A percentile compares a stretch with the other conserved stretches of the same genome.
These are phyloP conservation scores for Phymorhynchus buccinoides DNA, from an alignment of 1,140 invertebrate species.

Conservation along the genomic window DNA sequence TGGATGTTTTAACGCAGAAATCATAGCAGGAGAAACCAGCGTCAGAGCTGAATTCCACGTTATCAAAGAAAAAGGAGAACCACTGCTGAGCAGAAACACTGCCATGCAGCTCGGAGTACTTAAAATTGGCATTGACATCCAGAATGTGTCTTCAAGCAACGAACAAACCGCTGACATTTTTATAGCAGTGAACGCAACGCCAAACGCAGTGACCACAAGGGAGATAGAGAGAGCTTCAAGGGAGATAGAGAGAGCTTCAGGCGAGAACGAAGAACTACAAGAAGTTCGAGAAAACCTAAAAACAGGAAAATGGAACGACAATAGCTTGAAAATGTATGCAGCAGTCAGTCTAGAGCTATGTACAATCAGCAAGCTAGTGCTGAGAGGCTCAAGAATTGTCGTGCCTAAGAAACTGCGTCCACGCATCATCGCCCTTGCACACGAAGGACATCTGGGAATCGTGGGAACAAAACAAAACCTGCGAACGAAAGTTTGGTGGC, in stretches of 20 bases:
- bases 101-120: constrained; percentile 15
- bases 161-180: too few species aligned
- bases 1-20: neutral
- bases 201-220: constrained; percentile 29
- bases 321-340: constrained; percentile 21
- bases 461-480: constrained; percentile 50
- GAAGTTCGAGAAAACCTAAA: neutral
- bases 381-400: constrained; percentile 44
- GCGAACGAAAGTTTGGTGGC: constrained; percentile 53
- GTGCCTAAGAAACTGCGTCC: constrained; percentile 35
- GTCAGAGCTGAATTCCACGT: neutral
- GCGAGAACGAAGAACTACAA: constrained; percentile 14
- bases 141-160: neutral
- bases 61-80: constrained; percentile 16
- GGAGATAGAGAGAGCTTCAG: constrained; percentile 17
- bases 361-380: constrained; percentile 41
- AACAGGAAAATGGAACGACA: constrained; percentile 10
- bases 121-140: neutral
- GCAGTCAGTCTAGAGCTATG: constrained; percentile 41
- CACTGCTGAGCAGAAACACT: neutral
- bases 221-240: constrained; percentile 30
- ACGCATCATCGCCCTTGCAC: constrained; percentile 36
- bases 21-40: neutral
- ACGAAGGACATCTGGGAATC: constrained; percentile 47
- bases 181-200: constrained; percentile 34